Percentiles rank a stretch among this genome's conserved stretches.
Conservation (phyloP, 2,888 invertebrate genomes). For the Yponomeuta plumbellus region DNA sequence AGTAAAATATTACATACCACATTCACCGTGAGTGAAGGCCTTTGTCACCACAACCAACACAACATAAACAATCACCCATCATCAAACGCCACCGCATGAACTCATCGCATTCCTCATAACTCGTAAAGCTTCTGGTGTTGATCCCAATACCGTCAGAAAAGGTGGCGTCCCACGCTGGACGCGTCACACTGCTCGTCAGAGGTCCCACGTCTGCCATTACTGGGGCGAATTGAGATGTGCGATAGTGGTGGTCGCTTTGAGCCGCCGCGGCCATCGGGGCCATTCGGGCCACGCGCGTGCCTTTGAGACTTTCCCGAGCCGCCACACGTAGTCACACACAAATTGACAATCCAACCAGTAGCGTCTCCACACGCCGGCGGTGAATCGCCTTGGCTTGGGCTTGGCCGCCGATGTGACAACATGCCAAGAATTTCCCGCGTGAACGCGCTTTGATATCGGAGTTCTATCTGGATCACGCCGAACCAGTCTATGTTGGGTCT, state of each 20-base stretch:
- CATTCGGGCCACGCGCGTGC: slow-evolving; percentile 60
- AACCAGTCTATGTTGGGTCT: background rate
- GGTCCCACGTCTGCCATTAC: slow-evolving; percentile 18
- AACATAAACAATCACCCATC: slow-evolving; percentile 2
- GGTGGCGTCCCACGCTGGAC: slow-evolving; percentile 51
- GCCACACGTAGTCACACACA: slow-evolving; percentile 61
- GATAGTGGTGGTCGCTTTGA: slow-evolving; percentile 49
- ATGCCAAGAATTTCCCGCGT: background rate
- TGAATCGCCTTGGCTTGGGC: slow-evolving; percentile 1
- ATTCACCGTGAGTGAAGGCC: too few relatives aligned
- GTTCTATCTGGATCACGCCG: background rate
- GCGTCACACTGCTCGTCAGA: slow-evolving; percentile 54
- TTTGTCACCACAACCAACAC: background rate
- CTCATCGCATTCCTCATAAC: background rate
- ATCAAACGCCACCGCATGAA: background rate
- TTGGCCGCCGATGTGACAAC: background rate
- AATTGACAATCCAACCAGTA: slow-evolving; percentile 55
- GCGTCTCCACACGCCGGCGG: background rate
- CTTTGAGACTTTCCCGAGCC: slow-evolving; percentile 53
- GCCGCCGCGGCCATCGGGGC: slow-evolving; percentile 39
- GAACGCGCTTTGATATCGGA: background rate
- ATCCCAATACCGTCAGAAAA: slow-evolving; percentile 54
- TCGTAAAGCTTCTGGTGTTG: slow-evolving; percentile 41
- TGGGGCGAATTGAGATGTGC: slow-evolving; percentile 48
- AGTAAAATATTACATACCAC: too few relatives aligned